Conservation (phyloP, 1,140 invertebrate species). For the Drosophila virilis region DNA sequence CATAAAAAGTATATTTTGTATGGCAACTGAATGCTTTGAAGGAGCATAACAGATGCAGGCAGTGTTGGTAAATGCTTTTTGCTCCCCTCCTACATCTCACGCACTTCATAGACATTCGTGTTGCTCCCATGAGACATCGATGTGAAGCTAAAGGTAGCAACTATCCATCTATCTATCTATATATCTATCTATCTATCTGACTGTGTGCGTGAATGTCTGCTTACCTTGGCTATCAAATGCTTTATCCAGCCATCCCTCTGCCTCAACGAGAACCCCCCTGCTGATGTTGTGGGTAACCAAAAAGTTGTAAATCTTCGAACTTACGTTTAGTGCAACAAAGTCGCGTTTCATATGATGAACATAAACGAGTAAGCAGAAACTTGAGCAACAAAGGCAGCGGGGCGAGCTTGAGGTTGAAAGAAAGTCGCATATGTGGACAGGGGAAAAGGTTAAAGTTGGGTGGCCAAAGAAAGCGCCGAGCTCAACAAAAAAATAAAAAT, state of each 20-base stretch:
- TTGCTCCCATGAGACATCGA: conserved; percentile 40
- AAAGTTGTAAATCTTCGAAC: conserved; percentile 74
- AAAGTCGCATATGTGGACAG: background rate
- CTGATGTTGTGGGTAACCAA: conserved; percentile 54
- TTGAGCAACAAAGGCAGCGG: background rate
- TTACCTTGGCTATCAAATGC: conserved; percentile 18
- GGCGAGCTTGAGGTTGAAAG: conserved; percentile 10
- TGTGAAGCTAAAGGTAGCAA: conserved; percentile 15
- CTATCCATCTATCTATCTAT: conserved; percentile 23
- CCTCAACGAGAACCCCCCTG: no score
- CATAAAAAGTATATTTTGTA: background rate
- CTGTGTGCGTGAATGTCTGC: conserved; percentile 18
- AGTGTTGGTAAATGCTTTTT: conserved; percentile 2
- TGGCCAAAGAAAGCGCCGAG: conserved; percentile 51
- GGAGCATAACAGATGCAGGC: background rate
- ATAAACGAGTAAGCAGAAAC: conserved; percentile 62
- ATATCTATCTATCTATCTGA: conserved; percentile 22
- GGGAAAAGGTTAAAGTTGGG: conserved; percentile 45
- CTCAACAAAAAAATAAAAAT: conserved; percentile 47
- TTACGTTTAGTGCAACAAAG: conserved; percentile 78
- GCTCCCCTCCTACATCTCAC: background rate
- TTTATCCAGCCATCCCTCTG: background rate
- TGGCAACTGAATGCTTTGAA: background rate
- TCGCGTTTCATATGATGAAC: conserved; percentile 70
- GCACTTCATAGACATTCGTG: conserved; percentile 27